phyloP scores from a whole-genome alignment of 2,888 invertebrate species.

The Athalia cordata region DNA sequence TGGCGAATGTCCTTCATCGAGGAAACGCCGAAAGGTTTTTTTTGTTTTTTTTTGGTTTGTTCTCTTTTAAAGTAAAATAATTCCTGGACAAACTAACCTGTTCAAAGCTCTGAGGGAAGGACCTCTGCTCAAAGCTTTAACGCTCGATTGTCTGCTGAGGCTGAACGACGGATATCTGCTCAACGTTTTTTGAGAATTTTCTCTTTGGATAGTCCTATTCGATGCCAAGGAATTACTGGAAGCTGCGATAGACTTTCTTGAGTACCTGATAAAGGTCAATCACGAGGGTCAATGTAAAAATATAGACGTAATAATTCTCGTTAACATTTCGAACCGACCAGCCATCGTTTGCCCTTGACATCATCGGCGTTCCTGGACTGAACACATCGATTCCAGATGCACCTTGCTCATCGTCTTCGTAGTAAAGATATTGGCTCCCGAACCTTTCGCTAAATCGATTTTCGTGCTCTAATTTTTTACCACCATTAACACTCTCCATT shows the following conservation, averaged over 20 bases:
- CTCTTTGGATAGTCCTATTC: constrained; percentile 67
- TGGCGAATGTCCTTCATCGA: not conserved
- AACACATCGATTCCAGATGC: constrained; percentile 80
- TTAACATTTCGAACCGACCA: constrained; percentile 68
- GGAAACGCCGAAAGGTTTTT: not conserved
- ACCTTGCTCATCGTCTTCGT: constrained; percentile 78
- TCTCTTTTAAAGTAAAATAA: too few species aligned
- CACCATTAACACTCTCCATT: constrained; percentile 55
- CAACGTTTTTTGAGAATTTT: constrained; percentile 47
- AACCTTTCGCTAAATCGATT: constrained; percentile 53
- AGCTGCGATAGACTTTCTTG: constrained; percentile 66
- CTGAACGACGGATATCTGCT: constrained; percentile 54
- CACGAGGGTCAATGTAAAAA: not conserved
- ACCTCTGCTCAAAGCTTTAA: constrained; percentile 51
- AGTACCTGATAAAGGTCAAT: constrained; percentile 63
- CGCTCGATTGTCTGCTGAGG: constrained; percentile 56
- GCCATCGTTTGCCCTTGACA: constrained; percentile 79
- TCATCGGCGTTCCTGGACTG: constrained; percentile 82
- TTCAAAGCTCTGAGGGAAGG: constrained; percentile 45
- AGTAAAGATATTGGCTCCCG: constrained; percentile 79
- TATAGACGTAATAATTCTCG: not conserved
- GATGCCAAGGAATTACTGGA: constrained; percentile 73
- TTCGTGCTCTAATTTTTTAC: constrained; percentile 44
- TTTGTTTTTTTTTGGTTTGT: too few species aligned
- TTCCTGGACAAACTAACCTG: constrained; percentile 47